Conservation (phyloP, 2,113 vertebrate species). For the Amphiprion percula region DNA sequence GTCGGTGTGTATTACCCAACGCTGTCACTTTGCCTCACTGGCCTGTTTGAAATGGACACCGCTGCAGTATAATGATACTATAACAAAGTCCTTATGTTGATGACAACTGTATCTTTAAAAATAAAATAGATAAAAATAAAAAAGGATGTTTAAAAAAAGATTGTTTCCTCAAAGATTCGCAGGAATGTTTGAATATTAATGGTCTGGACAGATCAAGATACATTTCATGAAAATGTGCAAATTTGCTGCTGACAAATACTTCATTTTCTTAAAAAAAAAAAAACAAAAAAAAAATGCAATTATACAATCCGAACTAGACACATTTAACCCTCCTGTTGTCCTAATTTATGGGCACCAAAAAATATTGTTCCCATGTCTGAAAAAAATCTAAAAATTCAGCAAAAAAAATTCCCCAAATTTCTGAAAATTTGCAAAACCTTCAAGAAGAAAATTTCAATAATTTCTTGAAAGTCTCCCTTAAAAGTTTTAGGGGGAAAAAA, state of each 20-base stretch:
- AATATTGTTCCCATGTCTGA: too few species aligned
- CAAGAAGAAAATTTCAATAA: too few species aligned
- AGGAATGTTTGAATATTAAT: neutral
- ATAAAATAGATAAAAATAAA: neutral
- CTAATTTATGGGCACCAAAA: too few species aligned
- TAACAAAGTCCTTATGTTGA: neutral
- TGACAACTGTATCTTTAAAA: neutral
- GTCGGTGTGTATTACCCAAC: constrained; percentile 11
- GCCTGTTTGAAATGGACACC: constrained; percentile 4
- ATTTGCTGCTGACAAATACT: neutral
- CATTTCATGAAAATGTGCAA: neutral
- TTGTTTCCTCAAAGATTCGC: neutral
- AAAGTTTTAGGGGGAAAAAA: too few species aligned
- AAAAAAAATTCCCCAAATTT: too few species aligned
- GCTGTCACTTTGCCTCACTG: neutral
- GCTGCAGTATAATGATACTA: neutral
- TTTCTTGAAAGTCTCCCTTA: too few species aligned
- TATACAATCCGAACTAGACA: neutral
- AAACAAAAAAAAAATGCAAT: neutral
- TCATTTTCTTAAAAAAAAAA: neutral
- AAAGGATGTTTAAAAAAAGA: neutral
- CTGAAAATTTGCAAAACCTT: too few species aligned
- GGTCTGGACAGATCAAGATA: neutral
- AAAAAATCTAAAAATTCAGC: too few species aligned
- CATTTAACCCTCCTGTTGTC: too few species aligned